These are phyloP conservation scores for Megaceryle maxima DNA, from an alignment of 2,113 vertebrate genomes.

Conservation along the genomic window DNA sequence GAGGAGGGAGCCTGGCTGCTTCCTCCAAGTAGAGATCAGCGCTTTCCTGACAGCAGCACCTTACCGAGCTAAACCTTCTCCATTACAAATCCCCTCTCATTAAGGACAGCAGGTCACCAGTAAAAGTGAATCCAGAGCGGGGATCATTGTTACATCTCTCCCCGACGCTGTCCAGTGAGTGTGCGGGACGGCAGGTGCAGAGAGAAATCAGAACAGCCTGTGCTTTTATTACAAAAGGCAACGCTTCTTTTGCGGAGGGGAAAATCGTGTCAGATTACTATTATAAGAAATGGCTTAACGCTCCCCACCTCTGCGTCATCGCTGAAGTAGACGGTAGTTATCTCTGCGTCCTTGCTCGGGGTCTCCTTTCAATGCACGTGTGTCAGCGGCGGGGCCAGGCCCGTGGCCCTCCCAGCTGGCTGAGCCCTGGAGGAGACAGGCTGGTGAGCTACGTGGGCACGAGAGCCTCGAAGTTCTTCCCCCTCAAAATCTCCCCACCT, in stretches of 20 bases:
- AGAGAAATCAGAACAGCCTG: slow-evolving; percentile 1
- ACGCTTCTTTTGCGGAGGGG: not conserved
- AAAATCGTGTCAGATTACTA: slow-evolving; percentile 2
- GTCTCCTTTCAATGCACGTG: not conserved
- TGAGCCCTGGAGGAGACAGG: not conserved
- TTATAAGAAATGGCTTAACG: not conserved
- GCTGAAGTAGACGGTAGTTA: not conserved
- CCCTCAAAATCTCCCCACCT: slow-evolving; percentile 30
- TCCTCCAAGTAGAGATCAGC: not conserved
- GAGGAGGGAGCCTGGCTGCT: not conserved
- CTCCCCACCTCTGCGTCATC: not conserved
- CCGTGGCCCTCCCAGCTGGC: not conserved
- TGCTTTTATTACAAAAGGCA: slow-evolving; percentile 36
- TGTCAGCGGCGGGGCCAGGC: not conserved
- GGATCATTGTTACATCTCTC: not conserved
- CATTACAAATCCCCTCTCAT: not conserved
- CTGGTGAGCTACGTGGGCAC: not conserved
- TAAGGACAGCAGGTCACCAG: slow-evolving; percentile 1
- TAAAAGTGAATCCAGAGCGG: not conserved
- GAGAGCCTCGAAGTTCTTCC: not conserved
- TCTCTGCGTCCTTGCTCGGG: not conserved
- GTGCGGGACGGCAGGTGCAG: not conserved
- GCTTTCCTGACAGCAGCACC: not conserved
- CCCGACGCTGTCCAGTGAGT: not conserved
- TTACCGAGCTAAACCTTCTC: slow-evolving; percentile 12